phyloP scores from a whole-genome alignment of 1,140 invertebrate genomes.

The Maconellicoccus hirsutus region DNA sequence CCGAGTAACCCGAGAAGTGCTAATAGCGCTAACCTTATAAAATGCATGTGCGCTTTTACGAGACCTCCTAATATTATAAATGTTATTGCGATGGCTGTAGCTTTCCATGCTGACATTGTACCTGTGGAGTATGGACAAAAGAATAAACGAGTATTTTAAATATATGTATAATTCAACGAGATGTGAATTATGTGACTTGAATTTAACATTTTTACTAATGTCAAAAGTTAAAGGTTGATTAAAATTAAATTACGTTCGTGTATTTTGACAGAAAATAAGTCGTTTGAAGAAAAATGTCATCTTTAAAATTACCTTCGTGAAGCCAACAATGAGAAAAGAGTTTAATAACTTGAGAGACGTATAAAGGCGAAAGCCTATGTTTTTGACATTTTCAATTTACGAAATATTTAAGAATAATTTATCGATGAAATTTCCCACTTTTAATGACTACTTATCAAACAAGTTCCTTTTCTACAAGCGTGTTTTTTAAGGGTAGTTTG shows the following conservation, averaged over 20 bases:
- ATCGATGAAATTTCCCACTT: too few relatives aligned
- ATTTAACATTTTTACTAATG: background rate
- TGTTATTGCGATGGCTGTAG: conserved; percentile 25
- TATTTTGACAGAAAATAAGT: too few relatives aligned
- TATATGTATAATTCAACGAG: background rate
- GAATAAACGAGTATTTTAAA: background rate
- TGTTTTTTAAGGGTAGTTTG: too few relatives aligned
- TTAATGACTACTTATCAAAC: too few relatives aligned
- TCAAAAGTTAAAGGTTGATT: background rate
- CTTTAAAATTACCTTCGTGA: background rate
- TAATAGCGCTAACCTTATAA: conserved; percentile 33
- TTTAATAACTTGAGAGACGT: background rate
- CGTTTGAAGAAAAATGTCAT: background rate
- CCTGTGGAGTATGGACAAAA: background rate
- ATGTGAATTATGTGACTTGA: background rate
- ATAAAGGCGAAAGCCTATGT: too few relatives aligned
- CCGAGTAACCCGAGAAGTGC: conserved; percentile 36
- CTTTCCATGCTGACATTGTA: conserved; percentile 11
- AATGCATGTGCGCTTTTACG: conserved; percentile 29
- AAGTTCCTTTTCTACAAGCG: too few relatives aligned
- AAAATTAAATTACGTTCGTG: background rate
- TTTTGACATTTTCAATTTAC: too few relatives aligned
- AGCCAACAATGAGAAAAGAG: background rate
- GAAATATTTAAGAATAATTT: too few relatives aligned
- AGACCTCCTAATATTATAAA: conserved; percentile 28